Percentiles rank a stretch among this genome's conserved stretches.
These are phyloP conservation scores for Boleophthalmus pectinirostris DNA, from an alignment of 2,113 vertebrate species.

Conservation along the genomic window DNA sequence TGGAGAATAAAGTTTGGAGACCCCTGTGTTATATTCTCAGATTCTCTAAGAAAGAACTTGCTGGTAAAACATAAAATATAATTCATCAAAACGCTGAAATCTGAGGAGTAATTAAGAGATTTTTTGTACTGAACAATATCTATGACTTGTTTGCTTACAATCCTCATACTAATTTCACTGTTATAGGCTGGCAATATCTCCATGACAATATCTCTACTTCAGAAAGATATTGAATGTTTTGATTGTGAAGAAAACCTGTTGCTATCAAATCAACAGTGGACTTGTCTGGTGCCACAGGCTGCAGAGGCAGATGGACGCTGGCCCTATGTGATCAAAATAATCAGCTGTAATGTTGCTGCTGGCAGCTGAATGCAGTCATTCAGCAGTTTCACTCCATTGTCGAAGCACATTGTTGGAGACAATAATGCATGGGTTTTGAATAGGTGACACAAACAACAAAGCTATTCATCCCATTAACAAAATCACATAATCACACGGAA, in stretches of 20 bases:
- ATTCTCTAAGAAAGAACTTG: no score
- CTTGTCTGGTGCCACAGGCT: not conserved
- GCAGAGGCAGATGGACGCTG: slow-evolving; percentile 16
- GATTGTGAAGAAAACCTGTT: not conserved
- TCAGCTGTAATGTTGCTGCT: slow-evolving; percentile 20
- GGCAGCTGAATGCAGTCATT: slow-evolving; percentile 24
- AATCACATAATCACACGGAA: slow-evolving; percentile 16
- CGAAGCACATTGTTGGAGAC: slow-evolving; percentile 31
- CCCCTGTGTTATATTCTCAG: not conserved
- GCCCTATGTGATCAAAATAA: slow-evolving; percentile 17
- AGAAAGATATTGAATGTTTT: not conserved
- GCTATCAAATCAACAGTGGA: not conserved
- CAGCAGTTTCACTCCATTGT: slow-evolving; percentile 34
- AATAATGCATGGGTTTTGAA: slow-evolving; percentile 27
- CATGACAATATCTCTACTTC: not conserved
- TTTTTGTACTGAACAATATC: no score
- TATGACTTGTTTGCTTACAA: not conserved
- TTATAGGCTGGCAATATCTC: not conserved
- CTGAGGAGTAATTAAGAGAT: no score
- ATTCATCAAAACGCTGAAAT: no score
- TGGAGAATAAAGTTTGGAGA: no score
- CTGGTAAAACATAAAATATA: no score
- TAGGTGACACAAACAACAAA: slow-evolving; percentile 37
- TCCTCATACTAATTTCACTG: not conserved
- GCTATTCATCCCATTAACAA: slow-evolving; percentile 23